Evolutionary conservation across 2,888 invertebrate species (phyloP).

Genomic region (Aquatica leii): DNA sequence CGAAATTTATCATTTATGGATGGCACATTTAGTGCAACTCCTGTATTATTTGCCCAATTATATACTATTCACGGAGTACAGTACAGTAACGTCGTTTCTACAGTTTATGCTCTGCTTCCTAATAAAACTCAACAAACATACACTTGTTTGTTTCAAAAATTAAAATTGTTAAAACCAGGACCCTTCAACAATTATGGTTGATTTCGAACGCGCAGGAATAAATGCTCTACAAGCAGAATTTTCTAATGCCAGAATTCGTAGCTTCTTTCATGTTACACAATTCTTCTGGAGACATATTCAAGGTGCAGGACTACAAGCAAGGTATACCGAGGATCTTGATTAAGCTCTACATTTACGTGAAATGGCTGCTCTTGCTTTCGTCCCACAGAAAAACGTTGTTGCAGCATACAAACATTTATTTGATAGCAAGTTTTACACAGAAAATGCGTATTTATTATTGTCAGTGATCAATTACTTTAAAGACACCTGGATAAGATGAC

Average conservation of each 20-base stretch:
- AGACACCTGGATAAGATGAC: no score
- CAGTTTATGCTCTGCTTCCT: background rate
- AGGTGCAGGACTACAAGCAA: background rate
- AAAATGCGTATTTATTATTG: constrained; percentile 14
- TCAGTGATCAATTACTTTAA: background rate
- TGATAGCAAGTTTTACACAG: constrained; percentile 12
- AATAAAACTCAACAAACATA: background rate
- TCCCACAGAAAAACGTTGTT: constrained; percentile 22
- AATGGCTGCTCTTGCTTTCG: constrained; percentile 18
- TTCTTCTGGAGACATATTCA: background rate
- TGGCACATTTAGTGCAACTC: background rate
- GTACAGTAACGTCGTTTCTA: background rate
- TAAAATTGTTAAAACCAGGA: background rate
- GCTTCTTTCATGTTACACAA: background rate
- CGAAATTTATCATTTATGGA: background rate
- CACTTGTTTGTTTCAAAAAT: background rate
- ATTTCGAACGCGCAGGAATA: no score
- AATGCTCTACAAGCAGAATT: no score
- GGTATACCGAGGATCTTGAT: constrained; percentile 3
- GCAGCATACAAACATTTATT: constrained; percentile 14
- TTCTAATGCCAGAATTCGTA: background rate
- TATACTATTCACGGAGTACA: background rate
- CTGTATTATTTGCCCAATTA: no score
- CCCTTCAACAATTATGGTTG: background rate
- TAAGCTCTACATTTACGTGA: constrained; percentile 27